Evolutionary conservation across 1,140 invertebrate genomes (phyloP).

Genomic region (Propsilocerus akamusi): DNA sequence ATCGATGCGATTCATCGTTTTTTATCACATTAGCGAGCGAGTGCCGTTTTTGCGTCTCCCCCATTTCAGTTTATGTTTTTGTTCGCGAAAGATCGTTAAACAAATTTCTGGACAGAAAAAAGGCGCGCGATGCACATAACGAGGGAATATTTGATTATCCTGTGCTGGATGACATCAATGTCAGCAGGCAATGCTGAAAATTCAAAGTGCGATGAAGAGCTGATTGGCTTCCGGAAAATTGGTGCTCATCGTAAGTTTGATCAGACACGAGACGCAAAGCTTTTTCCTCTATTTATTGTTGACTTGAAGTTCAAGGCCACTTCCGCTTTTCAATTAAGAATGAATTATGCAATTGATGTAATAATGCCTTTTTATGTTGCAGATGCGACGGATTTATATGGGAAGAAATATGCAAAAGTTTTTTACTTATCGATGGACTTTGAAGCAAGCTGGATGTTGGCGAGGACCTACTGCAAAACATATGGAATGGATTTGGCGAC

Average conservation of each 20-base stretch:
- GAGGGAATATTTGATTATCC: no score
- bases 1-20: no score
- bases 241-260: background rate
- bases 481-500: background rate
- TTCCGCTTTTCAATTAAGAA: background rate
- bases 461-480: background rate
- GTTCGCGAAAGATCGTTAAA: no score
- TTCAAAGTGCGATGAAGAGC: background rate
- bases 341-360: conserved; percentile 3
- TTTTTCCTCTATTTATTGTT: background rate
- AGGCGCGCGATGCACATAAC: no score
- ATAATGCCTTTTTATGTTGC: no score
- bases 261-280: background rate
- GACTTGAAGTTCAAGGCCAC: background rate
- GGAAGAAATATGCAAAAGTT: background rate
- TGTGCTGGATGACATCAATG: no score
- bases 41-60: no score
- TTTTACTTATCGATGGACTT: background rate
- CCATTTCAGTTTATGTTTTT: no score
- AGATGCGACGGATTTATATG: background rate
- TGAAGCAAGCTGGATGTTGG: background rate
- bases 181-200: no score
- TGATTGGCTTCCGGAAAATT: background rate
- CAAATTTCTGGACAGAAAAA: no score
- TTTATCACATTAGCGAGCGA: no score